These are phyloP conservation scores for Gastracanthus pulcherrimus DNA, from an alignment of 2,888 invertebrate species.

Conservation along the genomic window DNA sequence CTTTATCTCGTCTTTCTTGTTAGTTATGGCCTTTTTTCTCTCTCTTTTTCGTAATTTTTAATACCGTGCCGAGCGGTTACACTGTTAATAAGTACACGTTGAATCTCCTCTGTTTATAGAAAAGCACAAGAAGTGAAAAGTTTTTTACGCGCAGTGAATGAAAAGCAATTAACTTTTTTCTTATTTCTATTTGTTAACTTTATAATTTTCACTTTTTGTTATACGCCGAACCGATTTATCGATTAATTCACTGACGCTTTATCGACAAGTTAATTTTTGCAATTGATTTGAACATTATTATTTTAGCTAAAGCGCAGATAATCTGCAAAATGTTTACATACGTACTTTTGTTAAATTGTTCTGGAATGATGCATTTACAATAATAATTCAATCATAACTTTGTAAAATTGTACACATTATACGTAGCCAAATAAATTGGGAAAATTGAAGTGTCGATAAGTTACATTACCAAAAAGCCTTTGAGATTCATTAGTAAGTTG, in stretches of 20 bases:
- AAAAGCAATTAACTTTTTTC: conserved; percentile 16
- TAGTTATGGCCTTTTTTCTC: too few relatives aligned
- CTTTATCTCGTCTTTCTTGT: too few relatives aligned
- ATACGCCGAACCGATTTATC: not conserved
- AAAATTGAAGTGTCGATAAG: conserved; percentile 19
- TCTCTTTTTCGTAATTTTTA: too few relatives aligned
- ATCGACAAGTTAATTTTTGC: conserved; percentile 11
- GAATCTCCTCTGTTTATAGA: conserved; percentile 18
- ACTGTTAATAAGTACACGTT: too few relatives aligned
- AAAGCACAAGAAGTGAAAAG: conserved; percentile 39
- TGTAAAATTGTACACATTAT: not conserved
- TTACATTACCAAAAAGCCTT: not conserved
- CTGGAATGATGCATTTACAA: too few relatives aligned
- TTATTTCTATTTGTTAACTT: not conserved
- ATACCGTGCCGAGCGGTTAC: too few relatives aligned
- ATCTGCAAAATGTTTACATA: not conserved
- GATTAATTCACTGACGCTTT: not conserved
- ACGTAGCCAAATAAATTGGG: not conserved
- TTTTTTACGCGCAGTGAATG: not conserved
- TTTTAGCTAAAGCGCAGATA: not conserved
- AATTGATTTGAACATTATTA: not conserved
- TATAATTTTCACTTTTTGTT: not conserved
- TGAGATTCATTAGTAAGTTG: too few relatives aligned
- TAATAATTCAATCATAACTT: too few relatives aligned
- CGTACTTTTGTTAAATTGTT: not conserved